These are phyloP conservation scores for Anthoptus insignis DNA, from an alignment of 2,888 invertebrate species.

Conservation along the genomic window DNA sequence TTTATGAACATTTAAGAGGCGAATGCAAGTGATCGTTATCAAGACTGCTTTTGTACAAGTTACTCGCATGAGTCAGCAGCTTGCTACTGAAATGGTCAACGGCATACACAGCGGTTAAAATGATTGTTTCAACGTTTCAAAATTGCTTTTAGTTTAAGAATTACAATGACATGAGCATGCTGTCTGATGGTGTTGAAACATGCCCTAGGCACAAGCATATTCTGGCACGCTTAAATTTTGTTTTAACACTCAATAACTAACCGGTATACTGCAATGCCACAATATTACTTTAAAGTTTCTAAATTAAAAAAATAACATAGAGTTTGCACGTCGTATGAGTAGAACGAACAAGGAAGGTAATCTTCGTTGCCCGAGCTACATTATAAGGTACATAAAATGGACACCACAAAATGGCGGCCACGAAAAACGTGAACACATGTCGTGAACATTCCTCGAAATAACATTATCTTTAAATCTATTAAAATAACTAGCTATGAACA, in stretches of 20 bases:
- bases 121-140: not conserved
- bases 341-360: constrained; percentile 41
- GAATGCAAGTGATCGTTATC: constrained; percentile 1
- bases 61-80: not conserved
- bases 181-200: not conserved
- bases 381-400: constrained; percentile 52
- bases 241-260: not conserved
- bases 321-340: constrained; percentile 27
- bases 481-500: constrained; percentile 56
- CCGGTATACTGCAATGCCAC: not conserved
- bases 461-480: constrained; percentile 62
- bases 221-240: not conserved
- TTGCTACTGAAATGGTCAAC: not conserved
- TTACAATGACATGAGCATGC: not conserved
- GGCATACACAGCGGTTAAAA: no score
- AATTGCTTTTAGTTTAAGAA: not conserved
- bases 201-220: not conserved
- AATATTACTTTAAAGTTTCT: not conserved
- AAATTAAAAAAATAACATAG: constrained; percentile 10
- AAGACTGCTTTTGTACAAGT: not conserved
- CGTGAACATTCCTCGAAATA: constrained; percentile 78
- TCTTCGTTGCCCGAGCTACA: constrained; percentile 39
- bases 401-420: constrained; percentile 58
- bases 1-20: not conserved
- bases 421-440: constrained; percentile 66